Percentiles rank a stretch among this genome's conserved stretches.
Evolutionary conservation across 2,113 vertebrate species (phyloP).

Genomic region (Fulica atra): DNA sequence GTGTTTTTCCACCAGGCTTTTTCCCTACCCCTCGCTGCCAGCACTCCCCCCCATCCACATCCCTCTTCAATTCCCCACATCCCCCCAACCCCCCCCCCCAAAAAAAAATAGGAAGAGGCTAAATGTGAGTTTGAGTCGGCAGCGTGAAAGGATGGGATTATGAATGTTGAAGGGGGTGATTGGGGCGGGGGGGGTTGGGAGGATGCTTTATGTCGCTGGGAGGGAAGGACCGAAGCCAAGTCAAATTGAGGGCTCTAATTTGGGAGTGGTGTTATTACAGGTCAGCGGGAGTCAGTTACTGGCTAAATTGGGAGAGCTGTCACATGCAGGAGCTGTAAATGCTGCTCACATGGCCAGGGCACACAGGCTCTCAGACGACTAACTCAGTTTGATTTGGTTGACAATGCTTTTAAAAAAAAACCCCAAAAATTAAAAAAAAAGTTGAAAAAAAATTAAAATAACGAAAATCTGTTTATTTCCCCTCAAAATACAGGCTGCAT

Average conservation of each 20-base stretch:
- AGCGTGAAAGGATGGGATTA: constrained; percentile 62
- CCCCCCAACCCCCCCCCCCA: accelerated
- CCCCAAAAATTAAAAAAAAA: background rate
- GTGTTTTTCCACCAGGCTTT: constrained; percentile 75
- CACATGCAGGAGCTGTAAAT: constrained; percentile 72
- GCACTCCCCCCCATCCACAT: background rate
- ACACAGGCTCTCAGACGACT: constrained; percentile 15
- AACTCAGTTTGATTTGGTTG: constrained; percentile 48
- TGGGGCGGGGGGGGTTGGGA: constrained; percentile 7
- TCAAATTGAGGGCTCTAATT: constrained; percentile 85
- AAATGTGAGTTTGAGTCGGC: constrained; percentile 72
- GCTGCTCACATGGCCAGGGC: constrained; percentile 60
- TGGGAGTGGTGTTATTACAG: constrained; percentile 84
- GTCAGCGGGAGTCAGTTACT: constrained; percentile 79
- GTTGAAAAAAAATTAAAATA: too few relatives aligned
- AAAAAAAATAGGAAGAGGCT: constrained; percentile 55
- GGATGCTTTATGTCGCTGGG: constrained; percentile 77
- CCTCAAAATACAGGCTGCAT: background rate
- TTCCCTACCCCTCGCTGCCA: constrained; percentile 37
- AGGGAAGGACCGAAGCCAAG: constrained; percentile 75
- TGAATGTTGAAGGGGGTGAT: constrained; percentile 44
- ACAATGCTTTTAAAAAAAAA: background rate
- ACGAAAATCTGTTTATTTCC: background rate
- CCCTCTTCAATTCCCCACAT: background rate
- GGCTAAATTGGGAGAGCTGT: constrained; percentile 77